Conservation (phyloP, 2,888 invertebrate species). For the Oscheius sp. region DNA sequence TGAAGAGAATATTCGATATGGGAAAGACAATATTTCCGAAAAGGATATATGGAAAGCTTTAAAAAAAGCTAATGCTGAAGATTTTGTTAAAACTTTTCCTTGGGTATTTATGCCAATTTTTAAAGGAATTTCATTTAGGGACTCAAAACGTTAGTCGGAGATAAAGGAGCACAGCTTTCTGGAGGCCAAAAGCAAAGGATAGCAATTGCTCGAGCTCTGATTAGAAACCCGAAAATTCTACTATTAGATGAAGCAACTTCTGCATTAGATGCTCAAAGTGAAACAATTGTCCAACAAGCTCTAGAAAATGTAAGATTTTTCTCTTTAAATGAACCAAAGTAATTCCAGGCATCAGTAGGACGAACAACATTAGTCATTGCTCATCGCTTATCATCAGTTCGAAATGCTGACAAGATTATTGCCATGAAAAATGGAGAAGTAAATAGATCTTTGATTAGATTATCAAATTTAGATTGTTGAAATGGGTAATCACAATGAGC, state of each 20-base stretch:
- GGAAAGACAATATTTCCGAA: slow-evolving; percentile 47
- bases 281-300: slow-evolving; percentile 79
- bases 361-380: slow-evolving; percentile 73
- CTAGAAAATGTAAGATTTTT: slow-evolving; percentile 45
- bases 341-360: slow-evolving; percentile 54
- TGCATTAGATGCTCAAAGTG: slow-evolving; percentile 81
- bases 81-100: slow-evolving; percentile 71
- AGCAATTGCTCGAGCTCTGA: slow-evolving; percentile 49
- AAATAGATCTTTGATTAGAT: slow-evolving; percentile 67
- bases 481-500: slow-evolving; percentile 1
- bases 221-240: slow-evolving; percentile 62
- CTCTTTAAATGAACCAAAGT: neutral
- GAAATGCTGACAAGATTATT: slow-evolving; percentile 73
- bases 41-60: slow-evolving; percentile 53
- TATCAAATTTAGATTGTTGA: slow-evolving; percentile 36
- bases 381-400: slow-evolving; percentile 73
- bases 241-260: slow-evolving; percentile 76
- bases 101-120: slow-evolving; percentile 53
- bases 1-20: slow-evolving; percentile 73
- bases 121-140: slow-evolving; percentile 2
- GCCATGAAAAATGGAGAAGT: slow-evolving; percentile 71
- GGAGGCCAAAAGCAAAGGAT: slow-evolving; percentile 71
- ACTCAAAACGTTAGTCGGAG: slow-evolving; percentile 71
- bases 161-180: slow-evolving; percentile 71
- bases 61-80: slow-evolving; percentile 72